Conservation (phyloP, 2,113 vertebrate genomes). For the Ctenodactylus gundi region DNA sequence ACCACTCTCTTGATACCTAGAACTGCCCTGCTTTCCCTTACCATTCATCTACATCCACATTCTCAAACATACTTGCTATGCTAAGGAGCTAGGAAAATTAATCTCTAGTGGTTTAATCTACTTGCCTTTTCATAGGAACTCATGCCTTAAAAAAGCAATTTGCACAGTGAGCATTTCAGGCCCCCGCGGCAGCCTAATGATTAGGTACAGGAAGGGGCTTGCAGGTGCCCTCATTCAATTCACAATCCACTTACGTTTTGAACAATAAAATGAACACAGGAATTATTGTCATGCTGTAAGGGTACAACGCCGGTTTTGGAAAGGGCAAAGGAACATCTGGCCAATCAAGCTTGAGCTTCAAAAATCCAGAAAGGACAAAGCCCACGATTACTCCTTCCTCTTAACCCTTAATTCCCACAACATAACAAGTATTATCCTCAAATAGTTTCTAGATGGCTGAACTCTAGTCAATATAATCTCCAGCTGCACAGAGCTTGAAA, state of each 20-base stretch:
- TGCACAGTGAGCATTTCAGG: background rate
- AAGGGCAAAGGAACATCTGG: constrained; percentile 66
- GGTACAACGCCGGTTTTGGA: constrained; percentile 39
- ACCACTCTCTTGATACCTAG: background rate
- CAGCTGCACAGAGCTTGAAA: constrained; percentile 37
- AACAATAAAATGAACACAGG: constrained; percentile 74
- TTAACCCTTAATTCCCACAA: constrained; percentile 66
- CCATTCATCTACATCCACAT: background rate
- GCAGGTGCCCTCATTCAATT: constrained; percentile 35
- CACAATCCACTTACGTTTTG: background rate
- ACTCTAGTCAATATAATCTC: constrained; percentile 16
- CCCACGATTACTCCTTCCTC: constrained; percentile 26
- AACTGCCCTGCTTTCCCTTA: background rate
- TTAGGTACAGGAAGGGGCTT: constrained; percentile 37
- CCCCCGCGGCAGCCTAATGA: background rate
- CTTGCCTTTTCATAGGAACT: background rate
- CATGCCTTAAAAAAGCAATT: background rate
- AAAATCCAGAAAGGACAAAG: constrained; percentile 75
- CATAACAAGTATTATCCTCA: constrained; percentile 37
- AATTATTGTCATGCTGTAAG: constrained; percentile 47
- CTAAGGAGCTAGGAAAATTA: constrained; percentile 9
- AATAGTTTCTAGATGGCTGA: constrained; percentile 33
- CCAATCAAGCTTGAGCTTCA: constrained; percentile 53
- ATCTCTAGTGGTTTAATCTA: background rate
- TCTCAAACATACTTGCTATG: background rate